These are phyloP conservation scores for Deroplatys truncata DNA, from an alignment of 2,888 invertebrate species.

Conservation along the genomic window DNA sequence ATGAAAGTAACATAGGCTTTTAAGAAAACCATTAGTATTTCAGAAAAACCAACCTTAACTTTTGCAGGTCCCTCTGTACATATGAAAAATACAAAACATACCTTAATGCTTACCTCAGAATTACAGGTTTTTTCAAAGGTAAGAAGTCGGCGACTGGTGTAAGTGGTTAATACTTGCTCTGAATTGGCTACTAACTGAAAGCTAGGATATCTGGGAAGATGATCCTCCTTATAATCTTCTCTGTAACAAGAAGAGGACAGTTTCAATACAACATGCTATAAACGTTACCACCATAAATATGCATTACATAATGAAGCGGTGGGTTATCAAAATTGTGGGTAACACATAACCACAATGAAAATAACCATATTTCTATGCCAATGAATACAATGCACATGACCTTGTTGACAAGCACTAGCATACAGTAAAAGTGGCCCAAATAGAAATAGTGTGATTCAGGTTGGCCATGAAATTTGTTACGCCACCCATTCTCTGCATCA, in stretches of 20 bases:
- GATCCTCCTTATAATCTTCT: constrained; percentile 64
- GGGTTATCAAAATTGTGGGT: too few species aligned
- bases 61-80: neutral
- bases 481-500: too few species aligned
- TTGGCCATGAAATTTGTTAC: too few species aligned
- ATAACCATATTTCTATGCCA: too few species aligned
- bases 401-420: too few species aligned
- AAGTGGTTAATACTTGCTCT: constrained; percentile 80
- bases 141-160: constrained; percentile 76
- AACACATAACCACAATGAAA: too few species aligned
- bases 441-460: too few species aligned
- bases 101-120: constrained; percentile 39
- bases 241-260: constrained; percentile 47
- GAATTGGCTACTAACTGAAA: constrained; percentile 75
- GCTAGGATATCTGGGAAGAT: constrained; percentile 77
- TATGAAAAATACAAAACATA: neutral
- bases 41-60: neutral
- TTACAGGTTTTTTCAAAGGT: constrained; percentile 76
- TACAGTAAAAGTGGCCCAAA: too few species aligned
- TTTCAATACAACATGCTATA: neutral
- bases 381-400: too few species aligned
- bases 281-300: too few species aligned
- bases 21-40: neutral
- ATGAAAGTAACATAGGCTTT: neutral
- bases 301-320: too few species aligned